Evolutionary conservation across 1,140 invertebrate species (phyloP).

Genomic region (Eciton burchellii): DNA sequence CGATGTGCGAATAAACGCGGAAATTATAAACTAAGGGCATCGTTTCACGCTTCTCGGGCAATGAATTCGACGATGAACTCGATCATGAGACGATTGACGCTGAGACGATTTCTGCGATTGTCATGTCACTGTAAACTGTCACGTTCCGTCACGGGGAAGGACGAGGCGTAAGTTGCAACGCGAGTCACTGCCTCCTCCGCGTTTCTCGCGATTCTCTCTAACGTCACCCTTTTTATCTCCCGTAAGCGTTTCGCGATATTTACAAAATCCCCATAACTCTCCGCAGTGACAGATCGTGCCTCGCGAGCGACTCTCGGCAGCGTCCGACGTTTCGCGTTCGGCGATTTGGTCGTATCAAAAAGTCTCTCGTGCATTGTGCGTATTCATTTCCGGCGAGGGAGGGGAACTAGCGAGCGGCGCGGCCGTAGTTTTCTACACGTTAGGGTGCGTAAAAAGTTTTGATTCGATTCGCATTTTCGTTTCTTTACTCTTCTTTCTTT

Average conservation of each 20-base stretch:
- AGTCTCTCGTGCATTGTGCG: constrained; percentile 34
- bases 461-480: constrained; percentile 18
- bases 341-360: constrained; percentile 3
- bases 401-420: not conserved
- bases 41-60: not conserved
- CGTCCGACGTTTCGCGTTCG: not conserved
- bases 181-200: not conserved
- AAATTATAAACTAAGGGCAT: not conserved
- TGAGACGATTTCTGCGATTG: constrained; percentile 40
- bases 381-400: constrained; percentile 1
- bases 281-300: not conserved
- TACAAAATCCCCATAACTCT: not conserved
- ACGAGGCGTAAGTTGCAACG: no score
- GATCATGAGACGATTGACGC: no score
- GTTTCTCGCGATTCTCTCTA: not conserved
- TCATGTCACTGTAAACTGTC: constrained; percentile 24
- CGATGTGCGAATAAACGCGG: not conserved
- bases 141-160: not conserved
- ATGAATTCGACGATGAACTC: no score
- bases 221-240: not conserved
- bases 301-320: not conserved
- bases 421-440: not conserved
- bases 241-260: not conserved
- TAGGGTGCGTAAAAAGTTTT: constrained; percentile 12
- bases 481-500: no score